Conservation (phyloP, 2,113 vertebrate species). For the Acrocephalus kingi region DNA sequence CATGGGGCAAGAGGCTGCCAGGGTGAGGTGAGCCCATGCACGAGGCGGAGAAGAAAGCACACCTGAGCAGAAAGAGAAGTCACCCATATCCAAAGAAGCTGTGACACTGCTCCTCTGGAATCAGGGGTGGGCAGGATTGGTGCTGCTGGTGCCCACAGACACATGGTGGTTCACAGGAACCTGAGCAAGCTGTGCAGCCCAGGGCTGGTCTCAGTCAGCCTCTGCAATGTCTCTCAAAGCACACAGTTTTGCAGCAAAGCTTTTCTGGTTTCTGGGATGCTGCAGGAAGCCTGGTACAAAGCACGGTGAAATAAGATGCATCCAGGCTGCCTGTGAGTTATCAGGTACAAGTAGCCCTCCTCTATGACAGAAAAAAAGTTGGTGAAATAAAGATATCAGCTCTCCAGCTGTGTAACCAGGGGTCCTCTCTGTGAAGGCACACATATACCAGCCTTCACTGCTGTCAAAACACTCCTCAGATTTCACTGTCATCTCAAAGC, state of each 20-base stretch:
- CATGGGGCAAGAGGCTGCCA: not conserved
- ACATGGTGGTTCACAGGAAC: accelerated
- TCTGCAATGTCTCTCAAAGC: not conserved
- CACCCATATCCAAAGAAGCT: accelerated
- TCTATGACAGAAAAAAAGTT: not conserved
- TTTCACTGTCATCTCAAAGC: constrained; percentile 23
- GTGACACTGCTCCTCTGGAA: not conserved
- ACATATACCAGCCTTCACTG: not conserved
- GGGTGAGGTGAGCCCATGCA: accelerated
- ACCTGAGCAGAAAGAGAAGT: not conserved
- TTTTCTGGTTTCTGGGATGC: not conserved
- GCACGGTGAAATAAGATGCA: not conserved
- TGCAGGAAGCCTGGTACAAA: not conserved
- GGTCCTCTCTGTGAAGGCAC: not conserved
- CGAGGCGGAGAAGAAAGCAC: accelerated
- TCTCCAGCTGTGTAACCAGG: constrained; percentile 20
- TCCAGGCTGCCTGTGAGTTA: not conserved
- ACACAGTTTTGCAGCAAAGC: not conserved
- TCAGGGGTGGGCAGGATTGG: not conserved
- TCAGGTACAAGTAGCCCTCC: not conserved
- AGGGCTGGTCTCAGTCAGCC: not conserved
- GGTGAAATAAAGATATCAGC: constrained; percentile 11
- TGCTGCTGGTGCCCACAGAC: not conserved
- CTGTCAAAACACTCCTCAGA: not conserved
- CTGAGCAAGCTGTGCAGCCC: accelerated